A percentile compares a stretch with the other conserved stretches of the same genome.
Evolutionary conservation across 1,140 invertebrate genomes (phyloP).

Genomic region (Drosophila nebulosa): DNA sequence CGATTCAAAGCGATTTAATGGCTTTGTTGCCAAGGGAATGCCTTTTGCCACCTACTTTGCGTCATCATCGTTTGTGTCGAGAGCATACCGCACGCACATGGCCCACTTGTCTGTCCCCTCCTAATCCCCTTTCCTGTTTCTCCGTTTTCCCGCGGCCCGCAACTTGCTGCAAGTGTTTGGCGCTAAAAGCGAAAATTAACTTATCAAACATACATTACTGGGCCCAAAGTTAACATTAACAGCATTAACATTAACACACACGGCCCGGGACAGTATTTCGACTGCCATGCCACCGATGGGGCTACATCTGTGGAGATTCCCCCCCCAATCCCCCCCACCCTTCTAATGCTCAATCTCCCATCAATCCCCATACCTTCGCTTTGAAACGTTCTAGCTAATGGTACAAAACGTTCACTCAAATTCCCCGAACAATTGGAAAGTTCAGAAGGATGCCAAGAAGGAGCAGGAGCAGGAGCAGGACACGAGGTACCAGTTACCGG

Average conservation of each 20-base stretch:
- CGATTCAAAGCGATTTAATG: slow-evolving; percentile 55
- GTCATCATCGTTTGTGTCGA: slow-evolving; percentile 13
- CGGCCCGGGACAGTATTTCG: slow-evolving; percentile 18
- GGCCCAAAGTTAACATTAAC: slow-evolving; percentile 71
- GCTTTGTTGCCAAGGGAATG: slow-evolving; percentile 63
- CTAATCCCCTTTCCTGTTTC: background rate
- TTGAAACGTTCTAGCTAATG: slow-evolving; percentile 50
- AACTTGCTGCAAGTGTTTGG: slow-evolving; percentile 14
- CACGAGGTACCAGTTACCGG: background rate
- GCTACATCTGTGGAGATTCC: background rate
- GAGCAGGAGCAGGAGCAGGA: background rate
- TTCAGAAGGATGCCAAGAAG: slow-evolving; percentile 6
- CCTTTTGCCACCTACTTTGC: slow-evolving; percentile 15
- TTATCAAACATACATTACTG: slow-evolving; percentile 78
- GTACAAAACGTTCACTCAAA: slow-evolving; percentile 57
- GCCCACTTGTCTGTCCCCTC: no score
- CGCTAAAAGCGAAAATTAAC: slow-evolving; percentile 65
- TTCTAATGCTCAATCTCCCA: background rate
- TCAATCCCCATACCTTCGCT: background rate
- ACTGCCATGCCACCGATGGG: background rate
- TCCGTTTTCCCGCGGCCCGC: background rate
- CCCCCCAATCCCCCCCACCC: background rate
- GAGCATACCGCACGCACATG: slow-evolving; percentile 30
- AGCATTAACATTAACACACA: slow-evolving; percentile 64
- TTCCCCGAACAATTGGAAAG: slow-evolving; percentile 72